Percentiles rank a stretch among this genome's conserved stretches.
phyloP scores from a whole-genome alignment of 1,140 invertebrate genomes.

The Apis mellifera region Amel_HAv3.1 CM009931.2:1062501-1063000 shows the following conservation, averaged over 20 bases:
- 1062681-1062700: slow-evolving; percentile 69
- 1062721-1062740: slow-evolving; percentile 63
- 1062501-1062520: slow-evolving; percentile 58
- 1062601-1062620: slow-evolving; percentile 70
- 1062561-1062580: slow-evolving; percentile 72
- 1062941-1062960: no score
- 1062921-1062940: no score
- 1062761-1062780: slow-evolving; percentile 65
- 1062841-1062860: slow-evolving; percentile 69
- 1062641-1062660: slow-evolving; percentile 74
- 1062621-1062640: slow-evolving; percentile 68
- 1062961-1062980: no score
- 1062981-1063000: no score
- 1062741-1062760: slow-evolving; percentile 61
- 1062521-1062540: slow-evolving; percentile 73
- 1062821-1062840: slow-evolving; percentile 73
- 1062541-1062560: slow-evolving; percentile 74
- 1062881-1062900: slow-evolving; percentile 50
- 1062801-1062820: slow-evolving; percentile 75
- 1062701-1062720: slow-evolving; percentile 70
- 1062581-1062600: slow-evolving; percentile 72
- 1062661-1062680: slow-evolving; percentile 70
- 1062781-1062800: slow-evolving; percentile 73
- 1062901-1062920: neutral
- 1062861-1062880: slow-evolving; percentile 70